Conservation (phyloP, 92 coral and sea anemone species). For the Porites rus region DNA sequence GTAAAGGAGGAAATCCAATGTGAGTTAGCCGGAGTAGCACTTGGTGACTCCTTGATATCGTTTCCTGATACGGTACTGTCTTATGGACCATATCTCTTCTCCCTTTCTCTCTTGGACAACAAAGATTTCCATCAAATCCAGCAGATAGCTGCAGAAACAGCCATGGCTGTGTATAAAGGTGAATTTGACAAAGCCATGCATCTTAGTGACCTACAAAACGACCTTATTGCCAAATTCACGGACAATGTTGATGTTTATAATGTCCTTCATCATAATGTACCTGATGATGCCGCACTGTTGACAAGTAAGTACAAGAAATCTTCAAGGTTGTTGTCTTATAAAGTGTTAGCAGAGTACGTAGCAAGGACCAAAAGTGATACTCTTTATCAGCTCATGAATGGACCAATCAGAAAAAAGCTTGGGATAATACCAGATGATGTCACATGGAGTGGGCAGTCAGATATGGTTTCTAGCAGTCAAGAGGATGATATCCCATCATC, state of each 20-base stretch:
- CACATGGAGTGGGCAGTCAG: slow-evolving; percentile 87
- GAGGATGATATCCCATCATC: slow-evolving; percentile 65
- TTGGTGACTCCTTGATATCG: slow-evolving; percentile 83
- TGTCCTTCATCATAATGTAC: slow-evolving; percentile 65
- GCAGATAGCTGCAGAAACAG: slow-evolving; percentile 39
- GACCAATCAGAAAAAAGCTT: slow-evolving; percentile 82
- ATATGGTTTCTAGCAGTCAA: slow-evolving; percentile 51
- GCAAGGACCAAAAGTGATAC: slow-evolving; percentile 49
- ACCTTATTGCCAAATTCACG: slow-evolving; percentile 50
- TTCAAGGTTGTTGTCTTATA: slow-evolving; percentile 15
- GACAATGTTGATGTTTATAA: slow-evolving; percentile 81
- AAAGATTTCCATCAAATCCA: slow-evolving; percentile 47
- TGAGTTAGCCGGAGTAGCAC: slow-evolving; percentile 70
- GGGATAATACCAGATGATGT: slow-evolving; percentile 78
- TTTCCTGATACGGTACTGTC: slow-evolving; percentile 69
- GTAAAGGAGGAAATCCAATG: slow-evolving; percentile 55
- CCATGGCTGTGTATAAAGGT: slow-evolving; percentile 59
- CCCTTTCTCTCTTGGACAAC: slow-evolving; percentile 76
- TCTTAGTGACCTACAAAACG: slow-evolving; percentile 23
- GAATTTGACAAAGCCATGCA: slow-evolving; percentile 55
- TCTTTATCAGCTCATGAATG: slow-evolving; percentile 78
- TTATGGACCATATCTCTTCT: slow-evolving; percentile 72
- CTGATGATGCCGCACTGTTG: neutral
- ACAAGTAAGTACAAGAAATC: neutral
- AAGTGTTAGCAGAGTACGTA: slow-evolving; percentile 46